These are phyloP conservation scores for Anser brachyrhynchus DNA, from an alignment of 2,113 vertebrate species.

Conservation along the genomic window DNA sequence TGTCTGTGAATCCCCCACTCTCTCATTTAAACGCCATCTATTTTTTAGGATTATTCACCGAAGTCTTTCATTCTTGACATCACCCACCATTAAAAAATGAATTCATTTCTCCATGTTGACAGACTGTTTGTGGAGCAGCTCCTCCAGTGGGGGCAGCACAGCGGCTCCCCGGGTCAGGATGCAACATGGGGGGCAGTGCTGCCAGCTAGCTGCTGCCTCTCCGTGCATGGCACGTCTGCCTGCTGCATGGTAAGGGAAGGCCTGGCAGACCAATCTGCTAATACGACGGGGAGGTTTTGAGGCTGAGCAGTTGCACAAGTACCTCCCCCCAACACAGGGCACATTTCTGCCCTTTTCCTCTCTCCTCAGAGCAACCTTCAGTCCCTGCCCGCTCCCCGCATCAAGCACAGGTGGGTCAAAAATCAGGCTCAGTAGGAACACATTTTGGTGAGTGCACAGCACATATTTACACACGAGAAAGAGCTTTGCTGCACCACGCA, in stretches of 20 bases:
- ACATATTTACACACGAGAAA: not conserved
- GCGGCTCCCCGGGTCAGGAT: not conserved
- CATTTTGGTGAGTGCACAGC: not conserved
- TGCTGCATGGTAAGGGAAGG: not conserved
- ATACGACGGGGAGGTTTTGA: not conserved
- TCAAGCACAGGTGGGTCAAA: not conserved
- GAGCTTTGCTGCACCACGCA: not conserved
- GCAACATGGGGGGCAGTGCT: not conserved
- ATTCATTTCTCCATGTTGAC: not conserved
- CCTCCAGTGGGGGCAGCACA: not conserved
- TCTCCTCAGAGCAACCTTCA: not conserved
- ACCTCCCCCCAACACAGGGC: not conserved
- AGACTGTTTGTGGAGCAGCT: not conserved
- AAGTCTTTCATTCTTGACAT: not conserved
- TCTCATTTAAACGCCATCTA: not conserved
- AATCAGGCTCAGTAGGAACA: fast-evolving
- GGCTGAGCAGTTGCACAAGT: not conserved
- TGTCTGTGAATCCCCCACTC: not conserved
- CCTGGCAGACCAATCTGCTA: not conserved
- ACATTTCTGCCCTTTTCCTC: not conserved
- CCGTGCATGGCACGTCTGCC: too few relatives aligned
- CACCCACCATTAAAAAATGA: not conserved
- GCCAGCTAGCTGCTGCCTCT: not conserved
- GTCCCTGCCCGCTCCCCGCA: not conserved
- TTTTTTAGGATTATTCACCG: not conserved